A percentile compares a stretch with the other conserved stretches of the same genome.
Evolutionary conservation across 2,888 invertebrate genomes (phyloP).

Genomic region (Protophormia terraenovae): DNA sequence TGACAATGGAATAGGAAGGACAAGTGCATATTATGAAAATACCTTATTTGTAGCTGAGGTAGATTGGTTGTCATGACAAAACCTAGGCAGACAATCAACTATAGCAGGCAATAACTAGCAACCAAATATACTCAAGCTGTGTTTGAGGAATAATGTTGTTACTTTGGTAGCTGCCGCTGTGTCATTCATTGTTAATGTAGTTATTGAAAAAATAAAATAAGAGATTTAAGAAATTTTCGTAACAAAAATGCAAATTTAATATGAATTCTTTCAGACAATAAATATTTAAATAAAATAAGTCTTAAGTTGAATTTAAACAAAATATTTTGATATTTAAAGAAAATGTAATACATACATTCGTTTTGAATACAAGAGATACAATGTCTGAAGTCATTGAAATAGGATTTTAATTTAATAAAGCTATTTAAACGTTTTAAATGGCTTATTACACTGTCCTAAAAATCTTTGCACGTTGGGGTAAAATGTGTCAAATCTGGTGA

Average conservation of each 20-base stretch:
- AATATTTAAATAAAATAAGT: conserved; percentile 14
- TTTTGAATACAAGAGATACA: too few relatives aligned
- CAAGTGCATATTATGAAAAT: conserved; percentile 54
- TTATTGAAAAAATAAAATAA: not conserved
- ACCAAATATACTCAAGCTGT: not conserved
- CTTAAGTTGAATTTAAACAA: not conserved
- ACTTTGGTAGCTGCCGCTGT: not conserved
- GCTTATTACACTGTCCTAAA: too few relatives aligned
- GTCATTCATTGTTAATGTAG: not conserved
- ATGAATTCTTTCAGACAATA: not conserved
- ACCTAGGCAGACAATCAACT: conserved; percentile 45
- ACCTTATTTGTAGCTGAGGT: conserved; percentile 57
- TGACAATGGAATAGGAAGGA: conserved; percentile 44
- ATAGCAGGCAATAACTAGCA: conserved; percentile 48
- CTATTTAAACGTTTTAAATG: too few relatives aligned
- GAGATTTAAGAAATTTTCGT: not conserved
- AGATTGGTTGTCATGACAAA: conserved; percentile 59
- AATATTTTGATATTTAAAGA: not conserved
- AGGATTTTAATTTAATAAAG: too few relatives aligned
- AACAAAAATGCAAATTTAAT: conserved; percentile 17
- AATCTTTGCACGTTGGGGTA: too few relatives aligned
- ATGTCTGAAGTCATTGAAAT: too few relatives aligned
- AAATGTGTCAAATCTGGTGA: too few relatives aligned
- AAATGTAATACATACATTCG: too few relatives aligned
- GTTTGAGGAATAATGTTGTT: not conserved